phyloP scores from a whole-genome alignment of 2,797 vertebrate genomes.

The Danio kyathit region DNA sequence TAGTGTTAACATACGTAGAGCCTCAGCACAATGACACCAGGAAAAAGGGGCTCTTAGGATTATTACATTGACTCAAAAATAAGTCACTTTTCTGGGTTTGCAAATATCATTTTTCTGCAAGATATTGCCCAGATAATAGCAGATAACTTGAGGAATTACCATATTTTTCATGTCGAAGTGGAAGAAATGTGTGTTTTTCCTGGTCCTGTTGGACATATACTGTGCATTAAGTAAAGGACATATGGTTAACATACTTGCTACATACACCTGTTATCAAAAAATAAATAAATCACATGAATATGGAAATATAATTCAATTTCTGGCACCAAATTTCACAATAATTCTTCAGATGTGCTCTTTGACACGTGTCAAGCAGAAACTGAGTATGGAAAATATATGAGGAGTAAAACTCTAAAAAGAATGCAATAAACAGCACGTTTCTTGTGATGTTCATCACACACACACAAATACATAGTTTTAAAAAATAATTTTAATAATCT shows the following conservation, averaged over 20 bases:
- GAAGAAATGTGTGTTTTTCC: neutral
- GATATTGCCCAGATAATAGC: conserved; percentile 76
- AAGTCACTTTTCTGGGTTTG: conserved; percentile 73
- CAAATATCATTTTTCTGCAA: conserved; percentile 72
- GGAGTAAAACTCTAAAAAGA: neutral
- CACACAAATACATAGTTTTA: neutral
- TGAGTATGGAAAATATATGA: neutral
- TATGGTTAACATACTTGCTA: neutral
- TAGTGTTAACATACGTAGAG: conserved; percentile 78
- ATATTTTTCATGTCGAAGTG: conserved; percentile 33
- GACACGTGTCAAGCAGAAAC: neutral
- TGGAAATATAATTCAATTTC: neutral
- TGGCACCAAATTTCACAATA: neutral
- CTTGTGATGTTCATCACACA: neutral
- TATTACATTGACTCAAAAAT: conserved; percentile 78
- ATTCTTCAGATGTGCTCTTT: neutral
- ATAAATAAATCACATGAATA: conserved; percentile 13
- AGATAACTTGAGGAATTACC: conserved; percentile 71
- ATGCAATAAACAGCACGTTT: neutral
- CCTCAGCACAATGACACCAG: conserved; percentile 69
- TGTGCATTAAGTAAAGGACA: neutral
- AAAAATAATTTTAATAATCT: neutral
- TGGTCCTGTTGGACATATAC: neutral
- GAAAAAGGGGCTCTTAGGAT: conserved; percentile 68
- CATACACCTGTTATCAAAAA: conserved; percentile 17